phyloP scores from a whole-genome alignment of 2,113 vertebrate species.

The Carassius gibelio region DNA sequence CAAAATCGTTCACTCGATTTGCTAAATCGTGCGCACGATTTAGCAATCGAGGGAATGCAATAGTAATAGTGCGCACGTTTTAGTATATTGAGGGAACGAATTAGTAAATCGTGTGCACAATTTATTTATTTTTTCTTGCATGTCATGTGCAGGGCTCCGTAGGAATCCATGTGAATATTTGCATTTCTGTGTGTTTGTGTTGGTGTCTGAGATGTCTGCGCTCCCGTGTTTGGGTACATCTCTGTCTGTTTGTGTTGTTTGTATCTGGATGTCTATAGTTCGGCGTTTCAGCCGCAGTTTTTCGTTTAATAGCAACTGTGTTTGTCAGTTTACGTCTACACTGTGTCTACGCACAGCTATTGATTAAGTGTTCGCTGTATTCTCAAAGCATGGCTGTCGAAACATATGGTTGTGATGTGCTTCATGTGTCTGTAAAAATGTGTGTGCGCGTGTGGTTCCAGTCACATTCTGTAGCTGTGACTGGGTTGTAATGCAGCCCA shows the following conservation, averaged over 20 bases:
- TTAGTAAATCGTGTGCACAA: too few species aligned
- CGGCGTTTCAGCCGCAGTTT: not conserved
- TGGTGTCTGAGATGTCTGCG: not conserved
- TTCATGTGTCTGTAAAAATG: conserved; percentile 37
- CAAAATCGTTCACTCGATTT: too few species aligned
- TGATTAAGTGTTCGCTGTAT: conserved; percentile 42
- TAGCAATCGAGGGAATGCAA: too few species aligned
- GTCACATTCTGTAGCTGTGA: conserved; percentile 51
- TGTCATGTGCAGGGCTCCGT: not conserved
- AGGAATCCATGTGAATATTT: conserved; percentile 4
- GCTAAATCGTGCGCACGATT: too few species aligned
- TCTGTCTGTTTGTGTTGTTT: conserved; percentile 35
- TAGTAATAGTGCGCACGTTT: too few species aligned
- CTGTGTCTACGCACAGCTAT: conserved; percentile 28
- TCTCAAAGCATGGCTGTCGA: conserved; percentile 30
- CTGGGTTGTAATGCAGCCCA: conserved; percentile 62
- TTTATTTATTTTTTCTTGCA: not conserved
- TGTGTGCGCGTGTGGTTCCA: conserved; percentile 23
- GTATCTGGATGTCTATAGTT: not conserved
- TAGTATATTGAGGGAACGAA: too few species aligned
- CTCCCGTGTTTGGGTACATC: conserved; percentile 17
- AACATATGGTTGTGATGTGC: conserved; percentile 42
- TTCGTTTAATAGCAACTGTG: conserved; percentile 18
- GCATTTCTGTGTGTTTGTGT: conserved; percentile 17
- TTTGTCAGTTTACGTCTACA: conserved; percentile 46